Evolutionary conservation across 1,140 invertebrate genomes (phyloP).

Genomic region (Cherax quadricarinatus): DNA sequence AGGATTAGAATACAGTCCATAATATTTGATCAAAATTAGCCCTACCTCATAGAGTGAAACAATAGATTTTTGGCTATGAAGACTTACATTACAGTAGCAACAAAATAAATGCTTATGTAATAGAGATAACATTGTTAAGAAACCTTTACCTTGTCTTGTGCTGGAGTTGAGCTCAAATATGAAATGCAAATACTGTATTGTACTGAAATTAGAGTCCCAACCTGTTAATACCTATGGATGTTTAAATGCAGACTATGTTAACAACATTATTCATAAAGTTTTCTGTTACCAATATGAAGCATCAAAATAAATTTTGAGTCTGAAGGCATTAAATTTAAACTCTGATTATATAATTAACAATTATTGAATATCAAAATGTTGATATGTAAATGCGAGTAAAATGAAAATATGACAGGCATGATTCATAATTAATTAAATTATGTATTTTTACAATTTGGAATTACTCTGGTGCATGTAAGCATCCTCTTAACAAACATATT

Average conservation of each 20-base stretch:
- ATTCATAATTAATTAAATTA: no score
- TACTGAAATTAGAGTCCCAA: neutral
- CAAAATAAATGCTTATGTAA: neutral
- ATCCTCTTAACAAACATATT: no score
- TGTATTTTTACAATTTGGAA: no score
- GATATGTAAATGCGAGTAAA: no score
- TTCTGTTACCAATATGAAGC: no score
- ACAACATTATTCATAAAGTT: no score
- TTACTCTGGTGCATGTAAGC: no score
- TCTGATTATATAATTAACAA: no score
- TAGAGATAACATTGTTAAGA: neutral
- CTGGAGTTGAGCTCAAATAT: neutral
- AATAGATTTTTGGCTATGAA: conserved; percentile 2
- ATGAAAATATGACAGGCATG: no score
- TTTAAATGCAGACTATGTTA: neutral
- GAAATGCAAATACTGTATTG: neutral
- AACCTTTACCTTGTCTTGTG: neutral
- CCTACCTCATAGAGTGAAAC: conserved; percentile 6
- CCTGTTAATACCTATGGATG: neutral
- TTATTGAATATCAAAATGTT: no score
- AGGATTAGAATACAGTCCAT: neutral
- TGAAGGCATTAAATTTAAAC: no score
- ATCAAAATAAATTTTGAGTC: no score
- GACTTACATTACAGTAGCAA: neutral
- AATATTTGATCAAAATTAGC: conserved; percentile 18